Conservation (phyloP, 2,113 vertebrate genomes). For the Zapus hudsonius region DNA sequence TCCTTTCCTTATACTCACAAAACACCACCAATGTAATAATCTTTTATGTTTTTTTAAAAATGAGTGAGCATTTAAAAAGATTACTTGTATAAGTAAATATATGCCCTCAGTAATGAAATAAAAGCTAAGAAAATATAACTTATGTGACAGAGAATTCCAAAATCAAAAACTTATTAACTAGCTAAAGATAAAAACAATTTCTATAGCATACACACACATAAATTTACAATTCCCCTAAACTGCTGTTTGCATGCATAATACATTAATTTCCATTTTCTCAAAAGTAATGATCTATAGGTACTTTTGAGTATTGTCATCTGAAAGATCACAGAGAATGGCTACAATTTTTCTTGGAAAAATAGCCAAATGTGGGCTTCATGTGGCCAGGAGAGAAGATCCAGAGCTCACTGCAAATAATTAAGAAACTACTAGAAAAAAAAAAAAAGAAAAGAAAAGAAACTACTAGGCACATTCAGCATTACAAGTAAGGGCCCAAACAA, state of each 20-base stretch:
- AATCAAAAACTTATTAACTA: slow-evolving; percentile 36
- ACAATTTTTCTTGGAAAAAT: slow-evolving; percentile 11
- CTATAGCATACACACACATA: neutral
- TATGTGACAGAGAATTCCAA: slow-evolving; percentile 34
- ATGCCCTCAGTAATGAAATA: slow-evolving; percentile 40
- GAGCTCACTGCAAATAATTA: neutral
- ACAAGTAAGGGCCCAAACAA: neutral
- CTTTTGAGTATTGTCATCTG: slow-evolving; percentile 33
- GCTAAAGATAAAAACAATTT: neutral
- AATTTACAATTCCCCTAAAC: neutral
- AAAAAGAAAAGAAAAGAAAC: no score
- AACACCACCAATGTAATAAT: slow-evolving; percentile 57
- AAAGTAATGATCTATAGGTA: neutral
- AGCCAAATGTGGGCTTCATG: neutral
- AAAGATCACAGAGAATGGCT: neutral
- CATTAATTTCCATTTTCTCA: slow-evolving; percentile 17
- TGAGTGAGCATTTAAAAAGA: neutral
- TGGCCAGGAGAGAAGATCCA: neutral
- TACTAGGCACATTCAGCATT: neutral
- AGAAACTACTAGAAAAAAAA: neutral
- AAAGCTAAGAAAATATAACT: slow-evolving; percentile 46
- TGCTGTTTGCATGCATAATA: neutral
- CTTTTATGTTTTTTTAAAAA: neutral
- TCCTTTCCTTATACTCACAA: slow-evolving; percentile 68
- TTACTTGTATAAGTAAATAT: neutral